Base-by-base conservation (phyloP, 1,140 invertebrate genomes). In the Danaus plexippus region DNA sequence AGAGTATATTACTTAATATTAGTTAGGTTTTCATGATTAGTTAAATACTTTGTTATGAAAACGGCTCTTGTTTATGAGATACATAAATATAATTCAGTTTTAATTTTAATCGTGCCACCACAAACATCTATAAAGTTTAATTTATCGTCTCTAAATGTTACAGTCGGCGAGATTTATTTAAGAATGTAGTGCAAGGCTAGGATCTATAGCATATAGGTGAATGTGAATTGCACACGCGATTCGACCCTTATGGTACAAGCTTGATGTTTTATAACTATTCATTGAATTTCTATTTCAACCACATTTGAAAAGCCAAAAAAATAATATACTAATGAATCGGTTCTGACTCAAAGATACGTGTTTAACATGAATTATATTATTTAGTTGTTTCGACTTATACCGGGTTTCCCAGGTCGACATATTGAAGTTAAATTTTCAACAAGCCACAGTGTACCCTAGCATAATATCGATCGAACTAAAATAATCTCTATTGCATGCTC, bases 191-290 rank as follows among this genome's bases (percentile, higher is more conserved):
- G 57, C 57, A 59, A 59, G 57, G 57, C 52, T 49, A 43, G 57
- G 57, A 57, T 57, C 43, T 32, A 32, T 6, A 45, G 52, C 47
- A 59, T 59, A 44, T 49, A 54, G 45, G 47, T 45, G n/a, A 54
- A 59, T 52, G 57, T 48, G 57, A 41, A 7, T 11, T 59, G 11
- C 52, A 57, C 56, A 59, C 47, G 57, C 57, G 57, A 59, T 59
- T 32, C 43, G 32, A 48, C 47, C 57, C 57, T 59, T 54, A 59
- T 43, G 52, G 52, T 56, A 22, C 11, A 43, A 40, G 47, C 57
- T 50, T 59, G 43, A 54, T 47, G 43, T 32, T 15, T 40, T 59
- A 43, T 53, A 54, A 59, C 53, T 44, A 42, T 15, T 49, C 54
- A 43, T 4, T 18, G 12, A 51, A 32, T 32, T 32, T 32, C 22